These are phyloP conservation scores for Neolamprologus devosi DNA, from an alignment of 2,113 vertebrate species.

Conservation along the genomic window DNA sequence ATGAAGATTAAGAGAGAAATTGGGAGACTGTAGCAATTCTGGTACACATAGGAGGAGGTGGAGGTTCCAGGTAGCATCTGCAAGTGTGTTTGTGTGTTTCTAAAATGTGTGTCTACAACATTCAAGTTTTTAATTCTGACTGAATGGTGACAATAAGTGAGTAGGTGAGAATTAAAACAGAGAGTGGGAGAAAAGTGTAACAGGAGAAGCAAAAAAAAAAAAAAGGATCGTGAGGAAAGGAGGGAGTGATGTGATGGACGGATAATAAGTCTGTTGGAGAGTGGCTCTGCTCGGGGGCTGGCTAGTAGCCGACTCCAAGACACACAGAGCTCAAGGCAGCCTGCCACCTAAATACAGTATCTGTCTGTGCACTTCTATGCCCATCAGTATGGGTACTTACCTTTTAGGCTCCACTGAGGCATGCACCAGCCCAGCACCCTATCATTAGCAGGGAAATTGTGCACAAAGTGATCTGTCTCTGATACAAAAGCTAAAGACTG, in stretches of 20 bases:
- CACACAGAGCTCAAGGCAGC: neutral
- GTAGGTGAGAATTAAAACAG: neutral
- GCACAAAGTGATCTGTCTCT: conserved; percentile 43
- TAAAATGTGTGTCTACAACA: neutral
- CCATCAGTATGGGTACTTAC: conserved; percentile 28
- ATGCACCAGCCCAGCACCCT: conserved; percentile 2
- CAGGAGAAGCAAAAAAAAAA: neutral
- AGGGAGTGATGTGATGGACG: neutral
- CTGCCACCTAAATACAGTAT: neutral
- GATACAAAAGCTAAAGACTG: neutral
- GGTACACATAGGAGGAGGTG: neutral
- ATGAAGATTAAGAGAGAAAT: neutral
- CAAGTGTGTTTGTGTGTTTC: neutral
- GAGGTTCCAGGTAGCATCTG: neutral
- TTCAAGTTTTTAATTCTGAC: neutral
- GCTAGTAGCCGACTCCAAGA: neutral
- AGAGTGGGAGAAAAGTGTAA: neutral
- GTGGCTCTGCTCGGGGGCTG: neutral
- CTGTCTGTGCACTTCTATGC: neutral
- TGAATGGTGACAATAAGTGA: neutral
- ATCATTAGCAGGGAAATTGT: conserved; percentile 45
- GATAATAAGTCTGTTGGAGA: neutral
- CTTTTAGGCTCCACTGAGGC: conserved; percentile 1
- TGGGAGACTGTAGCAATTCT: neutral
- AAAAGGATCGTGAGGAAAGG: neutral